Base-by-base conservation (phyloP, 1,140 invertebrate species). In the Conus betulinus region DNA sequence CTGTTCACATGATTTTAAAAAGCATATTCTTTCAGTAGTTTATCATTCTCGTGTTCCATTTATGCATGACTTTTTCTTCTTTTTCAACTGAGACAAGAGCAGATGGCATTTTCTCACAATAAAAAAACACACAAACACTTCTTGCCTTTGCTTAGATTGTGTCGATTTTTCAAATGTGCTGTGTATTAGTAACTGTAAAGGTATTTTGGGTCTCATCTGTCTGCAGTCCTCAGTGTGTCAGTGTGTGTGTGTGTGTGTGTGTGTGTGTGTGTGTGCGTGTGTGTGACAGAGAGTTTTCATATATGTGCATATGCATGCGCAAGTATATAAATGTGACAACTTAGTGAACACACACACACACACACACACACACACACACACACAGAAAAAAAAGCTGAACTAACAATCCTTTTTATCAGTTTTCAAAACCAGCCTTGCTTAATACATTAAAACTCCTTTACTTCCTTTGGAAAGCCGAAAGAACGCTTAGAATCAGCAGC, bases 171-270 rank as follows among this genome's bases (percentile, higher is more conserved):
- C 39, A 39, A 39, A 39, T 39, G 39, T 39, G 39, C 39, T 39
- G 39, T 39, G 39, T 39, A 39, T 39, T 39, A 39, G 39, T 39
- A 39, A 39, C 39, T 39, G 39, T 39, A 39, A 39, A 39, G 0
- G 39, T 39, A 39, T 39, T 39, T 71, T 71, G 15, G 63, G 63
- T 17, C n/a, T 71, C 3, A 1, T n/a, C n/a, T 71, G 15, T 17
- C 63, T 15, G 63, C 3, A 15, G 63, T 3, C 63, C 15, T 71
- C 15, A 17, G 63, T 71, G 63, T 71, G 63, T 71, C 15, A 17
- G 63, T 71, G 63, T 71, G 63, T 71, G 63, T 71, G 63, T 71
- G 63, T 71, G 63, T 71, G 63, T 71, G 63, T 71, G 63, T 71
- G 63, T 71, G 63, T 1, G 63, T 71, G 63, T 71, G 63, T 71